phyloP scores from a whole-genome alignment of 2,888 invertebrate genomes.

The Morpho helenor region DNA sequence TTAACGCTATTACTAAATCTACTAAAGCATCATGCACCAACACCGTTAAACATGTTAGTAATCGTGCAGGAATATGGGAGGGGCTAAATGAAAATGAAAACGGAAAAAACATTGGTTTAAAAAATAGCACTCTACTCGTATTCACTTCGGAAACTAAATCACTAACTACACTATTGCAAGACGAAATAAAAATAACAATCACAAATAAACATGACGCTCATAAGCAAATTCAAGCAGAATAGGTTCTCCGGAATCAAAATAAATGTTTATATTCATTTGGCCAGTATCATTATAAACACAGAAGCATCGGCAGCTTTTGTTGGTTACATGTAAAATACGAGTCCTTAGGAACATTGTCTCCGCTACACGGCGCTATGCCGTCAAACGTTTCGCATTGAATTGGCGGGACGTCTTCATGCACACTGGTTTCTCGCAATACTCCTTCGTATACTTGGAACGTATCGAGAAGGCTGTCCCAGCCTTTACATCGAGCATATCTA shows the following conservation, averaged over 20 bases:
- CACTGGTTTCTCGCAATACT: slow-evolving; percentile 45
- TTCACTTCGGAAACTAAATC: slow-evolving; percentile 55
- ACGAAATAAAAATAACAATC: slow-evolving; percentile 54
- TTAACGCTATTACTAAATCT: slow-evolving; percentile 39
- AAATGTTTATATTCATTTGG: slow-evolving; percentile 73
- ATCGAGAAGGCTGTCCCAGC: slow-evolving; percentile 75
- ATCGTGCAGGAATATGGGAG: slow-evolving; percentile 59
- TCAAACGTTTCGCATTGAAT: slow-evolving; percentile 20
- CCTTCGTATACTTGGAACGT: slow-evolving; percentile 42
- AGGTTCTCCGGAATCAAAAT: slow-evolving; percentile 78
- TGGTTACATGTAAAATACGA: slow-evolving; percentile 23
- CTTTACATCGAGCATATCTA: slow-evolving; percentile 42
- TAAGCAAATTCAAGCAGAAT: slow-evolving; percentile 79
- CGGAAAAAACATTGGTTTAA: slow-evolving; percentile 77
- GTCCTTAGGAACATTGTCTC: slow-evolving; percentile 23
- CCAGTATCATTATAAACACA: slow-evolving; percentile 71
- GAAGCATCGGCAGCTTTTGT: slow-evolving; percentile 53
- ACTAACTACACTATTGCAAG: slow-evolving; percentile 62
- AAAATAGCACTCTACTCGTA: slow-evolving; percentile 71
- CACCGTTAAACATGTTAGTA: slow-evolving; percentile 62
- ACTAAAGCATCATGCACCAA: slow-evolving; percentile 70
- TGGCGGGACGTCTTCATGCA: slow-evolving; percentile 46
- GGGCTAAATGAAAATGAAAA: slow-evolving; percentile 64
- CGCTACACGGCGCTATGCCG: slow-evolving; percentile 16
- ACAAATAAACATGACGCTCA: slow-evolving; percentile 74